Conservation (phyloP, 2,113 vertebrate species). For the Ellobius talpinus region DNA sequence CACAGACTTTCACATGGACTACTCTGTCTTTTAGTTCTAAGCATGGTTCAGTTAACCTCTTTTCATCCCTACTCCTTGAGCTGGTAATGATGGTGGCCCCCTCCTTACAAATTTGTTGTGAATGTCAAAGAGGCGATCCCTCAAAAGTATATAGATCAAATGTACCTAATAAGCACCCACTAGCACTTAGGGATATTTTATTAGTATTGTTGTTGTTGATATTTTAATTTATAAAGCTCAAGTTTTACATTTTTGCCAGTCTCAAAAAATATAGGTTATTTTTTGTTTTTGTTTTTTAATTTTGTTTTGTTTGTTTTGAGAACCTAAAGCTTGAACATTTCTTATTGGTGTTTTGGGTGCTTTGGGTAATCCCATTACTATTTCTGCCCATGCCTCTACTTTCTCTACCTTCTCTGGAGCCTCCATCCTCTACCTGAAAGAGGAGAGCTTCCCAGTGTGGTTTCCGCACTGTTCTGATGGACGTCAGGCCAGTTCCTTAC, state of each 20-base stretch:
- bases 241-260: not conserved
- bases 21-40: not conserved
- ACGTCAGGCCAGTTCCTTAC: not conserved
- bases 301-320: slow-evolving; percentile 10
- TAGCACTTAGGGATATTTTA: not conserved
- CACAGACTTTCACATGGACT: not conserved
- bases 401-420: not conserved
- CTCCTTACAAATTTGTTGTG: not conserved
- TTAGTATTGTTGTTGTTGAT: not conserved
- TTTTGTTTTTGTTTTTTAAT: not conserved
- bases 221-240: not conserved
- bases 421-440: not conserved
- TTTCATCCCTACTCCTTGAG: not conserved
- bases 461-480: not conserved
- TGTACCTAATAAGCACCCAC: not conserved
- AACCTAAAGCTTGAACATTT: not conserved
- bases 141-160: not conserved
- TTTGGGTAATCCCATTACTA: not conserved
- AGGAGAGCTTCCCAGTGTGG: not conserved
- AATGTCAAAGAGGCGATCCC: not conserved
- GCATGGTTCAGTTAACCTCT: fast-evolving
- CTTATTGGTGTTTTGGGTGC: not conserved
- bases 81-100: not conserved
- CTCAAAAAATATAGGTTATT: not conserved
- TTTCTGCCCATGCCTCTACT: not conserved